Evolutionary conservation across 2,113 vertebrate species (phyloP), one percentile per base, ranked within the genome.

Genomic region (Protomyctophum bolini): DNA sequence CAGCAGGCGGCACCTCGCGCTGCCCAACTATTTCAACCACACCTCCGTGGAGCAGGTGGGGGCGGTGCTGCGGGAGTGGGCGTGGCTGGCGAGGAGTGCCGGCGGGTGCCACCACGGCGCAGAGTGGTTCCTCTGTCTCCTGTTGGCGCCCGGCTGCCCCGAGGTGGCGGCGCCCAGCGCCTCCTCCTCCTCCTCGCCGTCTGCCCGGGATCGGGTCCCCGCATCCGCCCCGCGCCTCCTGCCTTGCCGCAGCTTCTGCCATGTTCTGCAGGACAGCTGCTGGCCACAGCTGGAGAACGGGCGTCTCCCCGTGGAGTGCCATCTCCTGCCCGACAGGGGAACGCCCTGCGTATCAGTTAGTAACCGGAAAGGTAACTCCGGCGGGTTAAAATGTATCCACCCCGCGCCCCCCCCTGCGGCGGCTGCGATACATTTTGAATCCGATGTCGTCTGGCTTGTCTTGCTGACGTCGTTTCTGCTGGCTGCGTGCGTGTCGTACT

Each of bases 51-150:
- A 71, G 48, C 92, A 98, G 89, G 92, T 94, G 72, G 49, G 45
- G 78, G 92, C 51, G 0, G 86, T 90, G 21, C 83, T 93, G 47
- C 79, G 21, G 77, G 92, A 92, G 56, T 97, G 96, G 97, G 93
- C 79, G 71, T 86, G 85, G 89, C 93, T 97, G 54, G 86, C 93
- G 48, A 84, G 14, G 70, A 21, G 21, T 21, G 21, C 21, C 21
- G 92, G 91, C 0, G 87, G 67, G 74, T 97, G 97, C 87, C 96
- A 97, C 92, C 93, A 64, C 74, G 90, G 91, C 73, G 51, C 95
- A 70, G 91, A 95, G 82, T 92, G 93, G 93, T 97, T 98, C 87
- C 89, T 97, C 82, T 98, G 97, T 90, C 94, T 96, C 83, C 94
- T 97, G 74, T 89, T 97, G 92, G 91, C 87, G 0, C 95, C 97